Evolutionary conservation across 2,888 invertebrate genomes (phyloP), one percentile per base, ranked within the genome.

Genomic region (Griposia aprilina): DNA sequence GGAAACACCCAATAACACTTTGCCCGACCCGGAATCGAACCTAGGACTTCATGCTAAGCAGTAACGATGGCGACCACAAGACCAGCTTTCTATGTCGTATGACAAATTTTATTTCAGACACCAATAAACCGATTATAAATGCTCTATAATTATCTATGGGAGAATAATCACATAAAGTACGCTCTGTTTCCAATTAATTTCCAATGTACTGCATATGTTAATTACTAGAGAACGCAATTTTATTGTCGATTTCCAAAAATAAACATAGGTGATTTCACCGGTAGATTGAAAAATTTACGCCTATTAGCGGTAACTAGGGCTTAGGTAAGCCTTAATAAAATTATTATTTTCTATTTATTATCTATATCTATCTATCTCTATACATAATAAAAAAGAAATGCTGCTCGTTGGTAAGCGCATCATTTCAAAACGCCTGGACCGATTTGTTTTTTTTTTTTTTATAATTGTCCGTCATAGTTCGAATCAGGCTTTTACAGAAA

Each of bases 151-250:
- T 88, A 76, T 74, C 36, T 45, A 63, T 76, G 15, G 5, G 23
- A 71, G 26, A 69, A 81, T 79, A 81, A 83, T n/a, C n/a, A 69
- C 78, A 71, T 80, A 84, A 88, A n/a, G n/a, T n/a, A n/a, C 73
- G 20, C 80, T 82, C 69, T 57, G 65, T 83, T 74, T 76, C 30
- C 71, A 81, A 85, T 85, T 87, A 88, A 69, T 84, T 72, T 77
- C 69, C 73, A 69, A 77, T 76, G 78, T 57, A 77, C 70, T 76
- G 70, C 63, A 71, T 74, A 55, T 48, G 17, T 59, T 73, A 60
- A 76, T 70, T 82, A 67, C 8, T 50, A 48, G 20, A 15, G 26
- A 71, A n/a, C 48, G 45, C 57, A 81, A 67, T 81, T 65, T 26
- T 11, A 48, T 57, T 52, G 45, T 50, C 5, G 26, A 80, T 70